Evolutionary conservation across 2,888 invertebrate genomes (phyloP).

Genomic region (Laspeyria flexula): DNA sequence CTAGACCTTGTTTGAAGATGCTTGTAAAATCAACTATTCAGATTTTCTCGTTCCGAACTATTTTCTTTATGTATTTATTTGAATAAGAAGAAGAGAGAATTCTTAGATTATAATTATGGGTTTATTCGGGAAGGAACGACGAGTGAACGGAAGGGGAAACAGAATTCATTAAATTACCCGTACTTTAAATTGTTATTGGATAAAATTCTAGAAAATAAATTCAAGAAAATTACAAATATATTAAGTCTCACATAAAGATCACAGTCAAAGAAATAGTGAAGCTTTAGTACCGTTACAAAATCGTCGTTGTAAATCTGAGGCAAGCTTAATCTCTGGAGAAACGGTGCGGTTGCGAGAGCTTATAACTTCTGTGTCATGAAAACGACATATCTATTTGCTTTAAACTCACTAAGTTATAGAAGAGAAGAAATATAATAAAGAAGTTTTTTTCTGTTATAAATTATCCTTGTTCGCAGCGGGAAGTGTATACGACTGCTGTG

Average conservation of each 20-base stretch:
- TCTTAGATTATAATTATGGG: no score
- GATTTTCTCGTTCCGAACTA: no score
- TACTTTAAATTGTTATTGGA: background rate
- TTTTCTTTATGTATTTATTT: no score
- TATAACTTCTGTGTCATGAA: constrained; percentile 35
- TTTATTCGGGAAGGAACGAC: no score
- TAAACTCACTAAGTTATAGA: constrained; percentile 10
- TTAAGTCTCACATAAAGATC: constrained; percentile 18
- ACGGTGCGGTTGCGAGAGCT: constrained; percentile 20
- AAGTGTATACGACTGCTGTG: no score
- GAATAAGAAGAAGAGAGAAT: no score
- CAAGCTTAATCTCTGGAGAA: constrained; percentile 42
- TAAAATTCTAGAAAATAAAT: constrained; percentile 5
- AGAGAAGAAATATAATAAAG: no score
- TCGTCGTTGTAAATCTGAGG: constrained; percentile 35
- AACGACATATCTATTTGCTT: constrained; percentile 32
- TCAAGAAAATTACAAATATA: constrained; percentile 15
- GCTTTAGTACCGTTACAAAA: constrained; percentile 21
- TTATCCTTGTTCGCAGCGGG: no score
- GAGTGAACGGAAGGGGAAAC: no score
- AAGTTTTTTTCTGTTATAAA: no score
- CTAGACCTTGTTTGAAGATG: no score
- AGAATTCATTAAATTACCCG: background rate
- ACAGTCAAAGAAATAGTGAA: constrained; percentile 31
- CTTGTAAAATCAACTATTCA: no score